Base-by-base conservation (phyloP, 2,888 invertebrate species). In the Morinoia aosen region DNA sequence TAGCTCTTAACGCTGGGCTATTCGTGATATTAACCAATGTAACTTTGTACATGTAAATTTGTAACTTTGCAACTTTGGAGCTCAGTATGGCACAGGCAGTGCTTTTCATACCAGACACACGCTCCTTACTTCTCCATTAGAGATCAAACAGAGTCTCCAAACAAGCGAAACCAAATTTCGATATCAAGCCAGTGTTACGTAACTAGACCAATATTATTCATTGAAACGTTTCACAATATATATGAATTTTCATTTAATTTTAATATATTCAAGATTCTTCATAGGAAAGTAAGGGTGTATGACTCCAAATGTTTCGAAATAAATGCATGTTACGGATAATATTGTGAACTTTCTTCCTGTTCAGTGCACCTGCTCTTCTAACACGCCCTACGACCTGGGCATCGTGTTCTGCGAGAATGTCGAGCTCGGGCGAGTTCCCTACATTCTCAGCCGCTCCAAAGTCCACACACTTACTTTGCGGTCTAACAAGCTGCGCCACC, bases 361-460 rank as follows among this genome's bases (percentile, higher is more conserved):
- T 19, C 96, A 95, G 96, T 96, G 96, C 76, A 95, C 76, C 33
- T 96, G 96, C 95, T 96, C 96, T n/a, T 96, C 96, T n/a, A 96
- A 96, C 95, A 95, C 96, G 5, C 96, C 95, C 12, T 96, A 96
- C n/a, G 96, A 96, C 95, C 95, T 96, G 5, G 96, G 96, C 58
- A 88, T 96, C 93, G 96, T 96, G 58, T 95, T 96, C 95, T 96
- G 96, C 94, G 96, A 96, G 93, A 95, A 95, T 57, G 96, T 96
- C 61, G 96, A 96, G 91, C 91, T 96, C 56, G 96, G 96, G 8
- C 94, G 96, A 0, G 91, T 96, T 5, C 96, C 96, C 11, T 91
- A 91, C 48, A 95, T 96, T 88, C 95, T 96, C 10, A 96, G 96
- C 95, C 95, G 95, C 91, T 96, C 96, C 94, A 96, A 96, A 96